Percentiles rank a stretch among this genome's conserved stretches.
Conservation (phyloP, 2,888 invertebrate genomes). For the Bombyx huttoni region DNA sequence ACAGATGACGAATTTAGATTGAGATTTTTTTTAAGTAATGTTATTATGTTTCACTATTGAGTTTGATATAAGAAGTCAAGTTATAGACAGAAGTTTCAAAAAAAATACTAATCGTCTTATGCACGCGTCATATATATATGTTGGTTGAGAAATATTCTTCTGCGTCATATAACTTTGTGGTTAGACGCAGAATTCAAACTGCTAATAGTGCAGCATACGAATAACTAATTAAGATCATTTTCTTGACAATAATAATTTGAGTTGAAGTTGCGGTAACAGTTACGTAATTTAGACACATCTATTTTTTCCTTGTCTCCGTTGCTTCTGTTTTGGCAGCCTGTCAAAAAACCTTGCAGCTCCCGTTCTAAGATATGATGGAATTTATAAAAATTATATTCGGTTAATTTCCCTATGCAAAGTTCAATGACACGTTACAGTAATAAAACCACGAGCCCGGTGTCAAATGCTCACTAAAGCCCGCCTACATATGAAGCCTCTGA, state of each 20-base stretch:
- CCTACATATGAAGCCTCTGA: neutral
- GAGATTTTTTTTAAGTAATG: no score
- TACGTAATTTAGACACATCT: conserved; percentile 54
- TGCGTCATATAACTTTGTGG: no score
- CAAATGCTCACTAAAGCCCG: neutral
- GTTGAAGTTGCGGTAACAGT: conserved; percentile 22
- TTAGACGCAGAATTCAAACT: no score
- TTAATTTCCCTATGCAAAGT: conserved; percentile 4
- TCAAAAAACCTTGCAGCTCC: conserved; percentile 29
- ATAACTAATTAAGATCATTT: no score
- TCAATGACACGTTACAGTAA: neutral
- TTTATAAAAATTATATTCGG: neutral
- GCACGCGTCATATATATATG: no score
- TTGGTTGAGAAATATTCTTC: no score
- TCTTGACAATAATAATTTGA: conserved; percentile 6
- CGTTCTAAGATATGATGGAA: conserved; percentile 10
- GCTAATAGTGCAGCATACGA: no score
- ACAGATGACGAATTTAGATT: no score
- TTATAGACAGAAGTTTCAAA: no score
- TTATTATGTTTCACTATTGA: no score
- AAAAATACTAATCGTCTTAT: no score
- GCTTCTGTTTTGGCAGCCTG: conserved; percentile 46
- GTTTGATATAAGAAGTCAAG: no score
- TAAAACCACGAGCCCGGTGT: neutral
- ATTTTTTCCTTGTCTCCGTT: conserved; percentile 61